A percentile compares a stretch with the other conserved stretches of the same genome.
These are phyloP conservation scores for Phataginus tetradactyla DNA, from an alignment of 2,797 vertebrate species.

Conservation along the genomic window DNA sequence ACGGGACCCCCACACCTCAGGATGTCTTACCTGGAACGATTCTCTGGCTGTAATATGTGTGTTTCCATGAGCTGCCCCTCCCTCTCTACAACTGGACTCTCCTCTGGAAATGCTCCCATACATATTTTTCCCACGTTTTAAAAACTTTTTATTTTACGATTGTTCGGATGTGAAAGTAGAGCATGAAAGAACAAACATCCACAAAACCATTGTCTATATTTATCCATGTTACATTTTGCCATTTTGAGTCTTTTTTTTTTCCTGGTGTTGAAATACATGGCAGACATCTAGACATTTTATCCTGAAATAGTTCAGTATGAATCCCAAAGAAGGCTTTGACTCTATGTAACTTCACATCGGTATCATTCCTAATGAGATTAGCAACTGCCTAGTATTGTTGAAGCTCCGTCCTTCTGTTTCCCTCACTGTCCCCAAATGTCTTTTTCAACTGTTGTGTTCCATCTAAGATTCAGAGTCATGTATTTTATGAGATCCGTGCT, in stretches of 20 bases:
- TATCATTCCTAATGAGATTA: neutral
- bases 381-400: neutral
- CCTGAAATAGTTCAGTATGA: neutral
- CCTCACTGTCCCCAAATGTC: neutral
- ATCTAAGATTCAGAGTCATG: neutral
- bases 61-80: too few relatives aligned
- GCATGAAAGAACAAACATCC: neutral
- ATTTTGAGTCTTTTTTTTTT: neutral
- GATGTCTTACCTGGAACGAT: neutral
- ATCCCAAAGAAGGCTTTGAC: neutral
- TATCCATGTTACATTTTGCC: conserved; percentile 20
- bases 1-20: neutral
- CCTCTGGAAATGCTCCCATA: neutral
- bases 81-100: neutral
- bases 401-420: neutral
- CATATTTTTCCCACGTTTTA: neutral
- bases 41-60: neutral
- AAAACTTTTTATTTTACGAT: neutral
- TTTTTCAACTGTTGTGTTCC: neutral
- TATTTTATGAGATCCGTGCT: neutral
- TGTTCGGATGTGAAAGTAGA: conserved; percentile 3
- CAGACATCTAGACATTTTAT: neutral
- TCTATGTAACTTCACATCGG: neutral
- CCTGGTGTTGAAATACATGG: neutral
- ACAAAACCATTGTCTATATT: neutral